Base-by-base conservation (phyloP, 2,797 vertebrate species). In the Glossophaga mutica region DNA sequence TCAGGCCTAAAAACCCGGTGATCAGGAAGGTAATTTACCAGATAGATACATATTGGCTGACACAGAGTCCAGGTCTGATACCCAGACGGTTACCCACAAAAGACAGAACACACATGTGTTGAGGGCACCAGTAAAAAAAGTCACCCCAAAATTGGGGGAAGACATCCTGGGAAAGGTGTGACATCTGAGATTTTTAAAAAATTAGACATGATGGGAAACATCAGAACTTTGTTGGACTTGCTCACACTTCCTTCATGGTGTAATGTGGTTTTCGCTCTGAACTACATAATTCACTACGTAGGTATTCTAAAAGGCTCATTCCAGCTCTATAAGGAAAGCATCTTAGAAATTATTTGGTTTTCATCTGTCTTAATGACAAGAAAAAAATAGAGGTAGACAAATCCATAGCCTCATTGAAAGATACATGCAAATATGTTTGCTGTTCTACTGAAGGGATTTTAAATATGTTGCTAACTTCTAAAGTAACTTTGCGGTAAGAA, bases 381-480 rank as follows among this genome's bases (percentile, higher is more conserved):
- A 44, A 87, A 93, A 78, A 93, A 87, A 48, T 57, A 29, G 68
- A 84, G 6, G 57, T 50, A 70, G 87, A 89, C 83, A 86, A 21
- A 71, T 34, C 39, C 37, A 87, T 55, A n/a, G 90, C 10, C 93
- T 82, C 37, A 74, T 70, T 89, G 57, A 90, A 90, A 74, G 10
- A 90, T 21, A 62, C 14, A 81, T 26, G 46, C 55, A 95, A 73
- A 71, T 76, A 86, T 39, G 21, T 92, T 57, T 78, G 18, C 46
- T 77, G 93, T 89, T 76, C 86, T 83, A 84, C 32, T 76, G 42
- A 79, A 81, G 90, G 57, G 18, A 70, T 70, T 77, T 74, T 34
- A 92, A 57, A 62, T 55, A 55, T 55, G 76, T 92, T 84, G 4
- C 52, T 88, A 92, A 77, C 21, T 96, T 91, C n/a, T 19, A 90